These are phyloP conservation scores for Spisula solida DNA, from an alignment of 2,888 invertebrate genomes.

Conservation along the genomic window DNA sequence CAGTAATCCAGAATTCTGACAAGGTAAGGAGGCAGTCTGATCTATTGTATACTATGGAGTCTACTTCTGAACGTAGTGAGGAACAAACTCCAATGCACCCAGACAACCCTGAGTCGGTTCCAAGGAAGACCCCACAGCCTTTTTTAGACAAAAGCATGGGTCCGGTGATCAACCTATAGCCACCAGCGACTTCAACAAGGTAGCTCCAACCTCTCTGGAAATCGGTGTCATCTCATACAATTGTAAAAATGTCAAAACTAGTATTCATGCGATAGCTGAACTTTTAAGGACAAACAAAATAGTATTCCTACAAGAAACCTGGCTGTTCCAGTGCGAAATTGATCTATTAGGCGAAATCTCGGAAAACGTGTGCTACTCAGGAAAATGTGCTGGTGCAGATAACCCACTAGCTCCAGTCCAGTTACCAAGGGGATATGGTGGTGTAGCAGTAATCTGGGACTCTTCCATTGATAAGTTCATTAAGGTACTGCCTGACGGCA, in stretches of 20 bases:
- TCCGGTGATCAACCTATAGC: not conserved
- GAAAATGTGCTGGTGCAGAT: not conserved
- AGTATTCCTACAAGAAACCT: conserved; percentile 33
- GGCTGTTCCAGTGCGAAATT: conserved; percentile 32
- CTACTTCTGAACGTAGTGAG: too few species aligned
- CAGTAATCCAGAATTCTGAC: too few species aligned
- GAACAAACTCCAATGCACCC: too few species aligned
- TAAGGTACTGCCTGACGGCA: conserved; percentile 11
- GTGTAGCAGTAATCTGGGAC: conserved; percentile 21
- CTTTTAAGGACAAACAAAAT: not conserved
- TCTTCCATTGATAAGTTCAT: not conserved
- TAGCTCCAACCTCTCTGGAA: not conserved
- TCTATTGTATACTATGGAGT: too few species aligned
- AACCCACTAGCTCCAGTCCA: conserved; percentile 9
- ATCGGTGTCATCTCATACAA: not conserved
- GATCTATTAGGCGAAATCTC: not conserved
- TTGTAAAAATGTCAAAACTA: conserved; percentile 21
- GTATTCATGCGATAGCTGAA: not conserved
- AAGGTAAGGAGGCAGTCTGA: too few species aligned
- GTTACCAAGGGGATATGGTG: conserved; percentile 26
- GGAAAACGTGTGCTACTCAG: not conserved
- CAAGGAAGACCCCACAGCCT: not conserved
- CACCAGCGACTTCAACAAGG: not conserved
- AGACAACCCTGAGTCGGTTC: not conserved
- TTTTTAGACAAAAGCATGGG: too few species aligned